Conservation (phyloP, 2,888 invertebrate species). For the Hyposoter didymator region DNA sequence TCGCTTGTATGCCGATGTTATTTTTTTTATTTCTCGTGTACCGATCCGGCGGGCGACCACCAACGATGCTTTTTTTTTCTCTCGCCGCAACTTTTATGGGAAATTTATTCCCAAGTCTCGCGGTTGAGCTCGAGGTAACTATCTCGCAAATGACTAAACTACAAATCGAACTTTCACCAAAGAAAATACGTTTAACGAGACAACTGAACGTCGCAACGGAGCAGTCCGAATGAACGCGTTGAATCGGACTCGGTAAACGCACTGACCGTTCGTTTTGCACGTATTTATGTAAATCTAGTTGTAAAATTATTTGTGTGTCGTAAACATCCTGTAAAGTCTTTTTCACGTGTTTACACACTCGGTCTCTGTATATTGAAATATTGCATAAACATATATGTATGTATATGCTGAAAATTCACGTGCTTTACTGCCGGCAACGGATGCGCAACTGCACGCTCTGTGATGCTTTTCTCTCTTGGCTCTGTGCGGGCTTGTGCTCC, state of each 20-base stretch:
- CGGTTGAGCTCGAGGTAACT: slow-evolving; percentile 26
- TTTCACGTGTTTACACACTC: background rate
- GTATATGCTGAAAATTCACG: slow-evolving; percentile 20
- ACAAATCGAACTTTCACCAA: slow-evolving; percentile 33
- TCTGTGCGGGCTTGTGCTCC: slow-evolving; percentile 32
- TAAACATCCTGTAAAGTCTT: background rate
- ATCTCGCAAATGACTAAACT: slow-evolving; percentile 25
- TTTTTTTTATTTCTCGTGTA: slow-evolving; percentile 5
- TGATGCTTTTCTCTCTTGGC: slow-evolving; percentile 25
- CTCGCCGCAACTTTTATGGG: slow-evolving; percentile 32
- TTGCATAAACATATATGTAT: background rate
- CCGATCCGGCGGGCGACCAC: slow-evolving; percentile 42
- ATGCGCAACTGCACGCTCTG: slow-evolving; percentile 61
- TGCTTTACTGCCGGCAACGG: slow-evolving; percentile 57
- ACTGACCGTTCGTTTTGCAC: background rate
- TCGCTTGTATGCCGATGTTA: background rate
- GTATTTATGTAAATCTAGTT: slow-evolving; percentile 8
- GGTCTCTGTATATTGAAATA: background rate
- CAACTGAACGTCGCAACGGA: background rate
- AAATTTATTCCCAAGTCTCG: slow-evolving; percentile 39
- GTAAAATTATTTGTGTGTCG: background rate
- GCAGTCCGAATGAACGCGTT: background rate
- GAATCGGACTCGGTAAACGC: background rate
- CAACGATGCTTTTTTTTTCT: slow-evolving; percentile 44
- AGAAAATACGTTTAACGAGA: slow-evolving; percentile 11